Percentiles rank a stretch among this genome's conserved stretches.
These are phyloP conservation scores for Orbicella faveolata DNA, from an alignment of 64 coral and sea anemone genomes.

Conservation along the genomic window DNA sequence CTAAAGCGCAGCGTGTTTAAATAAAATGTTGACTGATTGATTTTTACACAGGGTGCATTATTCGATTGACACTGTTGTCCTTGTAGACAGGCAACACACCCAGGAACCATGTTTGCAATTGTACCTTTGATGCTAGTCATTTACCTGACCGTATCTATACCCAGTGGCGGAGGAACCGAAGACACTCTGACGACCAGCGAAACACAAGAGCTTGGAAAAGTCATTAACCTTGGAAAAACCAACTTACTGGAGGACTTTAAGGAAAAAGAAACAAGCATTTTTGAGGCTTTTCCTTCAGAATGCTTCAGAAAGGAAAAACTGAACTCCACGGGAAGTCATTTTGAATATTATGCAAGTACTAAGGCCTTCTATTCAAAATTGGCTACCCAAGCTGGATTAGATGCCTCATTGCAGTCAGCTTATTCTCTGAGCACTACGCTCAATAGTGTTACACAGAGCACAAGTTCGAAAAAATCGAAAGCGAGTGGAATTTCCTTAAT, in stretches of 20 bases:
- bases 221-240: neutral
- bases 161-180: neutral
- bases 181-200: neutral
- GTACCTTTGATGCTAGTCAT: neutral
- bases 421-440: slow-evolving; percentile 31
- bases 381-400: slow-evolving; percentile 9
- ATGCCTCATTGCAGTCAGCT: slow-evolving; percentile 8
- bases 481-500: slow-evolving; percentile 39
- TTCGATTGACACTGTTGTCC: too few species aligned
- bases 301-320: neutral
- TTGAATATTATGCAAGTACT: slow-evolving; percentile 28
- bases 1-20: too few species aligned
- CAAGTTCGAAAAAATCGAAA: neutral
- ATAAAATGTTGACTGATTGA: too few species aligned
- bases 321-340: neutral
- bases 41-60: too few species aligned
- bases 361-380: slow-evolving; percentile 23
- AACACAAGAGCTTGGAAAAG: slow-evolving; percentile 3
- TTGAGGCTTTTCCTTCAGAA: neutral
- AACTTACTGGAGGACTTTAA: neutral
- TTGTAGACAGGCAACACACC: too few species aligned
- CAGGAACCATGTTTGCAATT: neutral
- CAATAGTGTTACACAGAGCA: neutral
- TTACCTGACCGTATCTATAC: neutral
- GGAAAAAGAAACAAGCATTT: neutral